Percentiles rank a stretch among this genome's conserved stretches.
Evolutionary conservation across 2,113 vertebrate genomes (phyloP).

Genomic region (Nothoprocta perdicaria): DNA sequence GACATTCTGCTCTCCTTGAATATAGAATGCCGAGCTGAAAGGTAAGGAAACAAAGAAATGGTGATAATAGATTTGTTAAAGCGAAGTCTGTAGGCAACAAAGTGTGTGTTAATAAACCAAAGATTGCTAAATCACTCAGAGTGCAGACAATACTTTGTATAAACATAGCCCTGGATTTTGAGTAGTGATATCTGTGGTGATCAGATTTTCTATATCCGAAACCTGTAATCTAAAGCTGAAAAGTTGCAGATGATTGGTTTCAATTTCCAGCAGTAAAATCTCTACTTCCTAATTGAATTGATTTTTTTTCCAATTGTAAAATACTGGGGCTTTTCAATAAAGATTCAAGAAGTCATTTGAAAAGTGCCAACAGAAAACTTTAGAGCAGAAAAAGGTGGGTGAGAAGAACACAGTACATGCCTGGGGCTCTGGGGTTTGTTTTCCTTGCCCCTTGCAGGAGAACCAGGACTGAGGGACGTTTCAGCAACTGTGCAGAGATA

Average conservation of each 20-base stretch:
- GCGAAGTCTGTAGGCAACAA: not conserved
- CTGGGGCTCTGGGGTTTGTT: not conserved
- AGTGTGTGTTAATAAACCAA: not conserved
- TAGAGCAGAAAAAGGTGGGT: rapidly evolving
- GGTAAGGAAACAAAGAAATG: not conserved
- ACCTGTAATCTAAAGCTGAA: not conserved
- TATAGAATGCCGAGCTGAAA: not conserved
- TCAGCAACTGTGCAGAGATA: not conserved
- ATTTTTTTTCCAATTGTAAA: conserved; percentile 3
- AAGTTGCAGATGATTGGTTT: not conserved
- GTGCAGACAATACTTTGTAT: not conserved
- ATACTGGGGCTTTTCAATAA: not conserved
- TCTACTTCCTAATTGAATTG: conserved; percentile 26
- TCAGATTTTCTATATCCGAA: not conserved
- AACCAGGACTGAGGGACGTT: not conserved
- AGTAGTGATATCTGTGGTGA: not conserved
- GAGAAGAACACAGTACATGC: rapidly evolving
- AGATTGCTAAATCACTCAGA: not conserved
- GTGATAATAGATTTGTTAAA: not conserved
- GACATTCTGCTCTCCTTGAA: not conserved
- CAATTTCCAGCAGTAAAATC: conserved; percentile 16
- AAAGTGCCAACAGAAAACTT: not conserved
- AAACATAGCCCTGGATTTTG: not conserved
- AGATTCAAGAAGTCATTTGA: not conserved
- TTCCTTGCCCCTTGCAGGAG: not conserved